These are phyloP conservation scores for Oxyura jamaicensis DNA, from an alignment of 2,113 vertebrate genomes.

Conservation along the genomic window DNA sequence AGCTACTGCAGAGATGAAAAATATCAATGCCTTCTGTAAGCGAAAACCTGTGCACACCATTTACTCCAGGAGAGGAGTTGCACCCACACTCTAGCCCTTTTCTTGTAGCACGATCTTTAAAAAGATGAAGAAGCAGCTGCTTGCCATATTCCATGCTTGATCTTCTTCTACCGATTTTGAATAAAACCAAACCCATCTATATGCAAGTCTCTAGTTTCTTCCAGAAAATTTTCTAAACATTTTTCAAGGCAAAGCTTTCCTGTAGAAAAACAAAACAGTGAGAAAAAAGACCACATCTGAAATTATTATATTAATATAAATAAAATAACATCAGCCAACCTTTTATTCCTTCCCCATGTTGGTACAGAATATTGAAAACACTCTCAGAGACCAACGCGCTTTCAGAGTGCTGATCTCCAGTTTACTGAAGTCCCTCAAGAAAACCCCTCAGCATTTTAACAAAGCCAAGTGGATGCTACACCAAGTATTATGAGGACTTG, in stretches of 20 bases:
- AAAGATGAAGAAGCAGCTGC: conserved; percentile 25
- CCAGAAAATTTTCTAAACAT: not conserved
- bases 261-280: not conserved
- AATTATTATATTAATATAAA: not conserved
- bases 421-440: not conserved
- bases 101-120: not conserved
- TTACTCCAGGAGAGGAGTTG: not conserved
- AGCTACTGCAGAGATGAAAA: not conserved
- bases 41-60: not conserved
- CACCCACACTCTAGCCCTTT: conserved; percentile 7
- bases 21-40: not conserved
- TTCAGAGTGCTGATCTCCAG: not conserved
- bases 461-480: not conserved
- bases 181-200: not conserved
- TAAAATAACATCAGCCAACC: not conserved
- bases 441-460: not conserved
- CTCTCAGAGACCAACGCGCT: not conserved
- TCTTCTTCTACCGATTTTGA: conserved; percentile 22
- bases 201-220: not conserved
- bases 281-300: not conserved
- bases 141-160: conserved; percentile 7
- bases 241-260: not conserved
- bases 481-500: not conserved
- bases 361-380: not conserved
- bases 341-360: not conserved